These are phyloP conservation scores for Odontocolon sp. DNA, from an alignment of 2,888 invertebrate species.

Conservation along the genomic window DNA sequence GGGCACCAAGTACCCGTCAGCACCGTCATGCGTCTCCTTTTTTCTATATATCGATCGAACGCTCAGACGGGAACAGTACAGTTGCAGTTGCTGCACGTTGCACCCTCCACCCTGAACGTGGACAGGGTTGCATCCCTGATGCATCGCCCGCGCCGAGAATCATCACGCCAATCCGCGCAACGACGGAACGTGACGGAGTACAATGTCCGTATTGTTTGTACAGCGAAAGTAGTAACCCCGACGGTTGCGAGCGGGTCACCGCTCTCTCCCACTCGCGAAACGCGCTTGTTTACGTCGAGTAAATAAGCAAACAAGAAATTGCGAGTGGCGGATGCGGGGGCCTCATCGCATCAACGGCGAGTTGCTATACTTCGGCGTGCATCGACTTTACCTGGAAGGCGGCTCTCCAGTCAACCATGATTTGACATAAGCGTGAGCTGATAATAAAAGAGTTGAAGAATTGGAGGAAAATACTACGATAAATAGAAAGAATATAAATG, in stretches of 20 bases:
- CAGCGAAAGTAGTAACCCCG: conserved; percentile 69
- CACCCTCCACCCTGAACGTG: too few species aligned
- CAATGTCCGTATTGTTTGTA: conserved; percentile 69
- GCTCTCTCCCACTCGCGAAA: conserved; percentile 15
- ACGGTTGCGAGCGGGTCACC: conserved; percentile 3
- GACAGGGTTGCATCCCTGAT: too few species aligned
- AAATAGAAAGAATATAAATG: background rate
- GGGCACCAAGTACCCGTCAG: conserved; percentile 9
- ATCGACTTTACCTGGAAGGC: conserved; percentile 59
- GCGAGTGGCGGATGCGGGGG: conserved; percentile 52
- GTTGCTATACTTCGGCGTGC: conserved; percentile 44
- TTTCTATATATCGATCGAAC: too few species aligned
- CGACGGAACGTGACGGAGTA: conserved; percentile 17
- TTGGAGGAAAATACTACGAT: background rate
- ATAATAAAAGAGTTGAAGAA: conserved; percentile 7
- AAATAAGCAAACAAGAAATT: conserved; percentile 72
- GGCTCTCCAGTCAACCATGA: conserved; percentile 4
- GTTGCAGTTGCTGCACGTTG: too few species aligned
- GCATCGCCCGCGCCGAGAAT: background rate
- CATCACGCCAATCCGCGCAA: background rate
- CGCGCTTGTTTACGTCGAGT: conserved; percentile 66
- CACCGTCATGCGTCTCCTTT: too few species aligned
- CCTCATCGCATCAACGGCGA: conserved; percentile 22
- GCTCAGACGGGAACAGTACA: too few species aligned
- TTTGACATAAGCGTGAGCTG: conserved; percentile 4